These are phyloP conservation scores for Beaufortia kweichowensis DNA, from an alignment of 2,113 vertebrate genomes.

Conservation along the genomic window DNA sequence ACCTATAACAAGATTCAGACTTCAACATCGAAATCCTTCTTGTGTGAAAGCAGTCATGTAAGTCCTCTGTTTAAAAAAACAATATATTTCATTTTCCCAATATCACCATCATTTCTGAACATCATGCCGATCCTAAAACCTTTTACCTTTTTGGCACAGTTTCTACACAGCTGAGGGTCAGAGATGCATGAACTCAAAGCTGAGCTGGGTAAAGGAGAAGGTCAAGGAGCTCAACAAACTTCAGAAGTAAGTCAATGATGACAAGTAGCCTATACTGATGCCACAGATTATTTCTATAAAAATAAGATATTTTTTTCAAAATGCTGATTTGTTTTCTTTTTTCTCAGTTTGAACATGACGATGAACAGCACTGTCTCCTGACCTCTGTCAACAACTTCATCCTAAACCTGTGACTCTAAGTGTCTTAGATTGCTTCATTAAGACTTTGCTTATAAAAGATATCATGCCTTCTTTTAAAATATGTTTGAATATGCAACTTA, in stretches of 20 bases:
- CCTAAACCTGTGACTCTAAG: background rate
- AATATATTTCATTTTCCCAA: background rate
- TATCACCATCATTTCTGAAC: background rate
- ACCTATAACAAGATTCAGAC: conserved; percentile 66
- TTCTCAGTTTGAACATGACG: background rate
- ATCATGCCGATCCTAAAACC: background rate
- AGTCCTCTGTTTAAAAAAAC: background rate
- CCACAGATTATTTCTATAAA: too few species aligned
- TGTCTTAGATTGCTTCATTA: too few species aligned
- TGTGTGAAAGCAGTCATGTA: conserved; percentile 51
- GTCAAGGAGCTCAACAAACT: conserved; percentile 18
- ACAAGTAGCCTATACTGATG: too few species aligned
- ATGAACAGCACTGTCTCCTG: background rate
- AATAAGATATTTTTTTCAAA: too few species aligned
- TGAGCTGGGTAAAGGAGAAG: conserved; percentile 43
- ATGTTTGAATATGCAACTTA: too few species aligned
- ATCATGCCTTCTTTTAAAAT: too few species aligned
- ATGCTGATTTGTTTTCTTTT: background rate
- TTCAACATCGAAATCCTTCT: conserved; percentile 56
- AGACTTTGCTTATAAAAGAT: too few species aligned
- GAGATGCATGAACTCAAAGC: conserved; percentile 42
- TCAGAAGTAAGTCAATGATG: background rate
- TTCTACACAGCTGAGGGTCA: conserved; percentile 45
- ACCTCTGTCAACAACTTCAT: background rate
- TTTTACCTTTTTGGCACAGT: conserved; percentile 27